Evolutionary conservation across 1,140 invertebrate species (phyloP).

Genomic region (Araneus ventricosus): DNA sequence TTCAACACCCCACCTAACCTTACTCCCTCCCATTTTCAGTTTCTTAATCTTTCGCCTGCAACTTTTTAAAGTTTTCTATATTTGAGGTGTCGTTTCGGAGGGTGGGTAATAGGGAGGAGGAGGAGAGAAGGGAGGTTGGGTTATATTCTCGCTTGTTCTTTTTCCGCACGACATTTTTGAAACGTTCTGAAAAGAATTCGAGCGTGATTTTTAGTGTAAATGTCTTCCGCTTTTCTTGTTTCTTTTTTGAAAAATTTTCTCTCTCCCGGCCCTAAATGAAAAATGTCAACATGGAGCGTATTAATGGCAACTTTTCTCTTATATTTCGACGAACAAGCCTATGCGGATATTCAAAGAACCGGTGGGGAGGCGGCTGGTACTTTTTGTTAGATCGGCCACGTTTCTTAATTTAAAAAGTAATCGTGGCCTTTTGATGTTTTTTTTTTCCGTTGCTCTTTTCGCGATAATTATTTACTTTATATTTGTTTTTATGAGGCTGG

Average conservation of each 20-base stretch:
- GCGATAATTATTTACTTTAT: neutral
- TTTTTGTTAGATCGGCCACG: neutral
- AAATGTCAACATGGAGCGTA: conserved; percentile 19
- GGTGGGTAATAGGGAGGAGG: neutral
- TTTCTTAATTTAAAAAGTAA: neutral
- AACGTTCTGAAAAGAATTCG: conserved; percentile 1
- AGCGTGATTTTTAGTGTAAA: conserved; percentile 45
- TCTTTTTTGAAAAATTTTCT: neutral
- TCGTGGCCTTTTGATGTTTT: neutral
- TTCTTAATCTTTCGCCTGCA: conserved; percentile 24
- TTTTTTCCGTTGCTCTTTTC: neutral
- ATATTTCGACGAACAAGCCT: neutral
- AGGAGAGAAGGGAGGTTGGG: neutral
- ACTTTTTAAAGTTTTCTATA: neutral
- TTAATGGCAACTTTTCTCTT: neutral
- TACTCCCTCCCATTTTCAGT: neutral
- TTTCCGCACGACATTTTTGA: conserved; percentile 10
- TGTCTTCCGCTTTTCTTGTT: neutral
- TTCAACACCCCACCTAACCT: neutral
- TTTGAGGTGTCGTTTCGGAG: conserved; percentile 23
- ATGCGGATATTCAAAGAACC: neutral
- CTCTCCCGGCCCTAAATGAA: neutral
- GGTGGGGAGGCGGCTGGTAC: neutral
- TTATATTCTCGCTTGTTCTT: conserved; percentile 2
- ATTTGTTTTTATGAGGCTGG: neutral